A percentile compares a stretch with the other conserved stretches of the same genome.
Conservation (phyloP, 23 tunicate genomes). For the Halocynthia roretzi region DNA sequence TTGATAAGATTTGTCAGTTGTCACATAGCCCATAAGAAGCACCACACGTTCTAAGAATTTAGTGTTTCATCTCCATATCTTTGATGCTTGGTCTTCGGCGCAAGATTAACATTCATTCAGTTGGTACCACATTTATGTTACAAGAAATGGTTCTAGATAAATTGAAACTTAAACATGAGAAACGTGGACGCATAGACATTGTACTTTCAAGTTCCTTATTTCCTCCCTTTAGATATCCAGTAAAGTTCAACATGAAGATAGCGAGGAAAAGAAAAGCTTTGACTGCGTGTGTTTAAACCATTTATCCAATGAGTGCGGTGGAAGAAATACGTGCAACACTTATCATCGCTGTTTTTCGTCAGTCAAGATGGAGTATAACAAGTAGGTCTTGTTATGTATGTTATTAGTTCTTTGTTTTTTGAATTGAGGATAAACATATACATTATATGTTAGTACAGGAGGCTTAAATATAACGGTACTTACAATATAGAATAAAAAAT, state of each 20-base stretch:
- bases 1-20: too few species aligned
- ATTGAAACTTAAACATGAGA: background rate
- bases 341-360: background rate
- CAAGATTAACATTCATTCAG: too few species aligned
- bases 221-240: background rate
- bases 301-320: slow-evolving; percentile 4
- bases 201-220: background rate
- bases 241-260: background rate
- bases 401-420: background rate
- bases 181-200: background rate
- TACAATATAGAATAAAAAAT: too few species aligned
- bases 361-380: background rate
- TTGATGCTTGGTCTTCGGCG: background rate
- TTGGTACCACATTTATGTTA: background rate
- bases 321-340: slow-evolving; percentile 4
- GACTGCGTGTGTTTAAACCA: slow-evolving; percentile 11
- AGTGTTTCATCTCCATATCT: too few species aligned
- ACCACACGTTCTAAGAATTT: too few species aligned
- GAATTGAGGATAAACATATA: too few species aligned
- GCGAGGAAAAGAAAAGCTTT: background rate
- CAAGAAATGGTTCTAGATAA: too few species aligned
- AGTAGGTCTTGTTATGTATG: background rate
- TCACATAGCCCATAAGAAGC: too few species aligned
- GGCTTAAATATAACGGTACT: too few species aligned
- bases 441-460: too few species aligned